phyloP scores from a whole-genome alignment of 1,140 invertebrate genomes.

The Drosophila sp. region DNA sequence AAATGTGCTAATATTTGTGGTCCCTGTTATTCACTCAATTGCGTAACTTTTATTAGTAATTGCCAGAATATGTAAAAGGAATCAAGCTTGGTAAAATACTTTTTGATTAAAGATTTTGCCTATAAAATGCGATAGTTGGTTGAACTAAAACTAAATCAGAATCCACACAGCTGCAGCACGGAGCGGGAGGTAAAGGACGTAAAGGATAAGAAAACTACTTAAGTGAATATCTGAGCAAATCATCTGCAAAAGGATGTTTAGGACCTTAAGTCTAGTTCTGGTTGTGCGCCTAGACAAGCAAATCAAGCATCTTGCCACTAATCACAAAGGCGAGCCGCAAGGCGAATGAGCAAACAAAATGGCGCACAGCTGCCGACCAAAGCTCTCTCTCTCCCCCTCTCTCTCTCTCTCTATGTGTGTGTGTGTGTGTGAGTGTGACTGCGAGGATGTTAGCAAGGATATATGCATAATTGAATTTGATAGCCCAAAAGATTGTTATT shows the following conservation, averaged over 20 bases:
- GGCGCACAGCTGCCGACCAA: constrained; percentile 23
- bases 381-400: not conserved
- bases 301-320: constrained; percentile 62
- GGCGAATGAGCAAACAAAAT: constrained; percentile 54
- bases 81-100: too few species aligned
- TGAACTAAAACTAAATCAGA: not conserved
- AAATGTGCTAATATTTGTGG: too few species aligned
- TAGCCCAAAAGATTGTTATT: constrained; percentile 71
- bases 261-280: constrained; percentile 2
- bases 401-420: not conserved
- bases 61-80: too few species aligned
- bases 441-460: constrained; percentile 43
- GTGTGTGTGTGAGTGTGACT: constrained; percentile 6
- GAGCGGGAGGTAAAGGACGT: not conserved
- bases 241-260: constrained; percentile 30
- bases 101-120: too few species aligned
- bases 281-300: constrained; percentile 32
- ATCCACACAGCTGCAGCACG: not conserved
- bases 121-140: not conserved
- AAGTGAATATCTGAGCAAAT: constrained; percentile 49
- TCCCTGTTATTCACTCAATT: too few species aligned
- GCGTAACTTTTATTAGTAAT: too few species aligned
- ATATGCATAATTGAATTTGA: constrained; percentile 79
- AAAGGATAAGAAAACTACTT: constrained; percentile 35
- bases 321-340: constrained; percentile 63